These are phyloP conservation scores for Aegithalos caudatus DNA, from an alignment of 2,113 vertebrate genomes.

Conservation along the genomic window DNA sequence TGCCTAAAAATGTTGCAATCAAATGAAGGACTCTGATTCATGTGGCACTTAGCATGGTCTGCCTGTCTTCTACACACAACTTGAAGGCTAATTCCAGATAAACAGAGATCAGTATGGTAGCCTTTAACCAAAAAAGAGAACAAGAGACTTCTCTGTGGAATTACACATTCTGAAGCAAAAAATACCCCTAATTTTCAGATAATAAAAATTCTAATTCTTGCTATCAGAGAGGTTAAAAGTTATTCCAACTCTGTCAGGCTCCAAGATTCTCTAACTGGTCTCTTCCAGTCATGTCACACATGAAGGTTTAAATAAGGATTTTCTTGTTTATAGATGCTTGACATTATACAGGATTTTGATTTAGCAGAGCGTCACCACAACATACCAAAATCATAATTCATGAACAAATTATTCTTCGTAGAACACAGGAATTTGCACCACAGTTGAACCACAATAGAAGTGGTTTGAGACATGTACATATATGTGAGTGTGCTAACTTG, in stretches of 20 bases:
- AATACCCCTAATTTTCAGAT: background rate
- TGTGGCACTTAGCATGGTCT: slow-evolving; percentile 6
- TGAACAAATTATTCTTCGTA: background rate
- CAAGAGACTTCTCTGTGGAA: background rate
- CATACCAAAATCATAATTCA: background rate
- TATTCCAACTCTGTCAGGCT: background rate
- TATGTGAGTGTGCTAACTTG: background rate
- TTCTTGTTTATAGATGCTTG: background rate
- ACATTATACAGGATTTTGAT: background rate
- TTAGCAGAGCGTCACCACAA: background rate
- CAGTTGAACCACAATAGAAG: background rate
- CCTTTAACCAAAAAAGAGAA: background rate
- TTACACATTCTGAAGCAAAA: background rate
- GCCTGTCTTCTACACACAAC: background rate
- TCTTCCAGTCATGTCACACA: background rate
- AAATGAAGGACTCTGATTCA: slow-evolving; percentile 42
- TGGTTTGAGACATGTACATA: accelerated
- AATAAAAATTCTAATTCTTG: background rate
- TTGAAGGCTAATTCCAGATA: background rate
- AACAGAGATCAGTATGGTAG: background rate
- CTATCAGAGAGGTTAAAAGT: background rate
- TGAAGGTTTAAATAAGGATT: background rate
- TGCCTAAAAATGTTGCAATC: slow-evolving; percentile 45
- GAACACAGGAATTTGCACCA: background rate
- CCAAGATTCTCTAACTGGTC: background rate